Evolutionary conservation across 2,797 vertebrate species (phyloP).

Genomic region (Rhinophrynus dorsalis): DNA sequence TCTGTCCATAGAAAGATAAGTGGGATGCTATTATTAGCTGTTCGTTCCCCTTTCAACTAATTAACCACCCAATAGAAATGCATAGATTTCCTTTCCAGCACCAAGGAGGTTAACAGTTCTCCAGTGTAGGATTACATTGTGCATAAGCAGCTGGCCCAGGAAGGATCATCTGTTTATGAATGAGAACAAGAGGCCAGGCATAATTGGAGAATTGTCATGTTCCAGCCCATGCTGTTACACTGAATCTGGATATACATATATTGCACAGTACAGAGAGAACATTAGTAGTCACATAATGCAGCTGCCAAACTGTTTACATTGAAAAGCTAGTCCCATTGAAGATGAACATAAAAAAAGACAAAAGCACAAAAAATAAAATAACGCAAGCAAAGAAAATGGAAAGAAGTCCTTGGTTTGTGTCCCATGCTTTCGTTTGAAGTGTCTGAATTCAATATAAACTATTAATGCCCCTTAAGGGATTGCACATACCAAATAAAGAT

Average conservation of each 20-base stretch:
- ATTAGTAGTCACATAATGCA: slow-evolving; percentile 28
- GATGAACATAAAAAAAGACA: slow-evolving; percentile 19
- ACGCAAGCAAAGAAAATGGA: not conserved
- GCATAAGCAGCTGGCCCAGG: slow-evolving; percentile 31
- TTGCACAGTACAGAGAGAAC: slow-evolving; percentile 24
- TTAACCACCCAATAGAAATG: not conserved
- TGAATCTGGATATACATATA: slow-evolving; percentile 18
- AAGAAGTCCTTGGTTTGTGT: slow-evolving; percentile 18
- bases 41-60: no score
- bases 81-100: slow-evolving; percentile 9
- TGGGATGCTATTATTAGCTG: no score
- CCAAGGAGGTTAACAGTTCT: slow-evolving; percentile 16
- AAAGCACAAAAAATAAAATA: slow-evolving; percentile 17
- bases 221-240: slow-evolving; percentile 1
- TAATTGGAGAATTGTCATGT: slow-evolving; percentile 13
- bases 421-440: slow-evolving; percentile 22
- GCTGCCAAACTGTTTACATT: slow-evolving; percentile 25
- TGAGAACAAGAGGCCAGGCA: slow-evolving; percentile 37
- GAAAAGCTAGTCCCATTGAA: slow-evolving; percentile 33
- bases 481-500: slow-evolving; percentile 25
- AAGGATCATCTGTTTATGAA: slow-evolving; percentile 44
- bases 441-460: slow-evolving; percentile 16
- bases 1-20: no score
- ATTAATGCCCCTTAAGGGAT: slow-evolving; percentile 35
- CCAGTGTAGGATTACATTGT: slow-evolving; percentile 25